A percentile compares a stretch with the other conserved stretches of the same genome.
phyloP scores from a whole-genome alignment of 2,113 vertebrate genomes.

The Willisornis vidua region DNA sequence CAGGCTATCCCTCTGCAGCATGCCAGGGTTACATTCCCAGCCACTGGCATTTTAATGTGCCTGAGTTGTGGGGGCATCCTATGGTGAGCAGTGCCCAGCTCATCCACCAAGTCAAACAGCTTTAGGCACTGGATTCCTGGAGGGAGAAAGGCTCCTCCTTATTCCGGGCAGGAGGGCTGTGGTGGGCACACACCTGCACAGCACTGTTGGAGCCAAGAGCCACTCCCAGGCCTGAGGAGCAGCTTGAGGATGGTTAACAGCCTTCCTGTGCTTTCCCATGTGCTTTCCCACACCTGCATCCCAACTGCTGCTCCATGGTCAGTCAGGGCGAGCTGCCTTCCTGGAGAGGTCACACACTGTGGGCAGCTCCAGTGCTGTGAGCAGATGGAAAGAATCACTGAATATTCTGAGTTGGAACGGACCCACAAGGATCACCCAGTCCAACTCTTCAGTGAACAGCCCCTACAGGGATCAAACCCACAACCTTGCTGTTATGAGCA shows the following conservation, averaged over 20 bases:
- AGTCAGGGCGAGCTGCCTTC: neutral
- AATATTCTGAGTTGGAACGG: neutral
- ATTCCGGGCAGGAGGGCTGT: neutral
- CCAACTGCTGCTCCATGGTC: neutral
- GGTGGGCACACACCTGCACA: neutral
- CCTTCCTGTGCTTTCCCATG: neutral
- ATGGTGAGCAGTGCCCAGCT: neutral
- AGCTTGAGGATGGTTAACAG: neutral
- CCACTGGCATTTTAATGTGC: neutral
- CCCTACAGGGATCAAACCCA: neutral
- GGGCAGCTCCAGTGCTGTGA: accelerated
- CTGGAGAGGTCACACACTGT: neutral
- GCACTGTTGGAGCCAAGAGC: neutral
- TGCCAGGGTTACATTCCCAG: neutral
- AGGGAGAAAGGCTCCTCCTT: neutral
- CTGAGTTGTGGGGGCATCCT: neutral
- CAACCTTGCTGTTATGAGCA: neutral
- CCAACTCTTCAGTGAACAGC: neutral
- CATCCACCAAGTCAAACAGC: neutral
- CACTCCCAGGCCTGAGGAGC: neutral
- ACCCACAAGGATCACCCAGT: neutral
- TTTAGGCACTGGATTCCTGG: neutral
- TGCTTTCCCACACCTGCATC: neutral
- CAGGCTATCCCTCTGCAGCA: neutral
- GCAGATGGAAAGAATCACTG: neutral